Percentiles rank a stretch among this genome's conserved stretches.
phyloP scores from a whole-genome alignment of 1,140 invertebrate genomes.

The Sminthurides bifidus region DNA sequence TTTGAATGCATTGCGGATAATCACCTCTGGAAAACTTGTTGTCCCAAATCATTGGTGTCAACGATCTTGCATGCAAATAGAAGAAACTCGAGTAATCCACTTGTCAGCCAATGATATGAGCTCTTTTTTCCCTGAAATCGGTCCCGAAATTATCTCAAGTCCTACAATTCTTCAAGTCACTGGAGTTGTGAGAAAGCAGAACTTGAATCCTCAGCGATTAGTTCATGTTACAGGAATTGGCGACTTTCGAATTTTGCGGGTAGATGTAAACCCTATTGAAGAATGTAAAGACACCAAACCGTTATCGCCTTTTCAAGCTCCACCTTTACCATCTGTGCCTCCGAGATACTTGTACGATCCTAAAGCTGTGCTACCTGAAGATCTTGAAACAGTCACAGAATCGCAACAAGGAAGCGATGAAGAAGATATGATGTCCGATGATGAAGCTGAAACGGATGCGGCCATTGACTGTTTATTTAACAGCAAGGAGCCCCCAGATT shows the following conservation, averaged over 20 bases:
- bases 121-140: no score
- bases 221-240: conserved; percentile 24
- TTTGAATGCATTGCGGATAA: conserved; percentile 25
- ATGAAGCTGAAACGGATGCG: conserved; percentile 7
- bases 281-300: neutral
- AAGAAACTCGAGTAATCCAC: no score
- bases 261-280: conserved; percentile 16
- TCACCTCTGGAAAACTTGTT: conserved; percentile 20
- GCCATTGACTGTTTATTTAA: conserved; percentile 1
- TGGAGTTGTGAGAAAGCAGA: conserved; percentile 16
- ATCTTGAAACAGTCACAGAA: conserved; percentile 7
- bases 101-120: no score
- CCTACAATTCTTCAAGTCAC: conserved; percentile 14
- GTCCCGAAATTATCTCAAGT: no score
- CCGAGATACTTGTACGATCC: conserved; percentile 26
- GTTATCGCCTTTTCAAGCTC: no score
- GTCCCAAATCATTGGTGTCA: conserved; percentile 22
- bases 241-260: conserved; percentile 20
- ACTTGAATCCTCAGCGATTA: conserved; percentile 24
- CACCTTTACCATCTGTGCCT: neutral
- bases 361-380: neutral
- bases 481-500: no score
- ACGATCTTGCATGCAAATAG: conserved; percentile 24
- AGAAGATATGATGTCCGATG: neutral
- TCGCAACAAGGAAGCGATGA: conserved; percentile 7